These are phyloP conservation scores for Caerostris extrusa DNA, from an alignment of 1,140 invertebrate species.

Conservation along the genomic window DNA sequence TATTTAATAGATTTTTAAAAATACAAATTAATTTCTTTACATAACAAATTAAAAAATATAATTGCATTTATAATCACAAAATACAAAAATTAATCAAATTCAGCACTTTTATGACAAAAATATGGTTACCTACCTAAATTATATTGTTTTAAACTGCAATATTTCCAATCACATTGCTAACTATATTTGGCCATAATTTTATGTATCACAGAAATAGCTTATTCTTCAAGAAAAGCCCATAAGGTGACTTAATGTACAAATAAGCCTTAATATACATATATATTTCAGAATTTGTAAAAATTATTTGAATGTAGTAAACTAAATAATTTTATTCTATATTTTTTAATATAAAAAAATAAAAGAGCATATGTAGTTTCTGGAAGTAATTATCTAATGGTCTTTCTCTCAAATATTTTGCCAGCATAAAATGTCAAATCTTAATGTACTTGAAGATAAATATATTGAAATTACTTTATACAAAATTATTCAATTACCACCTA, in stretches of 20 bases:
- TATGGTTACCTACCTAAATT: not conserved
- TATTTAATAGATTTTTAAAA: not conserved
- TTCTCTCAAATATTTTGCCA: not conserved
- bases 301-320: too few relatives aligned
- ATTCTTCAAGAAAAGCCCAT: not conserved
- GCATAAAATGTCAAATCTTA: not conserved
- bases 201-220: conserved; percentile 49
- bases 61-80: not conserved
- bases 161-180: conserved; percentile 22
- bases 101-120: not conserved
- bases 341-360: too few relatives aligned
- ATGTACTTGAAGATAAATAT: not conserved
- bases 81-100: not conserved
- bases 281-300: not conserved
- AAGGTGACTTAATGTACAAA: not conserved
- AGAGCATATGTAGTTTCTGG: too few relatives aligned
- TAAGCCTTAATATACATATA: not conserved
- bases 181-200: conserved; percentile 28
- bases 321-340: too few relatives aligned
- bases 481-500: not conserved
- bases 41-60: not conserved
- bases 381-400: too few relatives aligned
- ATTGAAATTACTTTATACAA: not conserved
- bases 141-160: not conserved
- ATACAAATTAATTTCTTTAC: not conserved